phyloP scores from a whole-genome alignment of 1,140 invertebrate genomes.

The Drosophila takahashii region DNA sequence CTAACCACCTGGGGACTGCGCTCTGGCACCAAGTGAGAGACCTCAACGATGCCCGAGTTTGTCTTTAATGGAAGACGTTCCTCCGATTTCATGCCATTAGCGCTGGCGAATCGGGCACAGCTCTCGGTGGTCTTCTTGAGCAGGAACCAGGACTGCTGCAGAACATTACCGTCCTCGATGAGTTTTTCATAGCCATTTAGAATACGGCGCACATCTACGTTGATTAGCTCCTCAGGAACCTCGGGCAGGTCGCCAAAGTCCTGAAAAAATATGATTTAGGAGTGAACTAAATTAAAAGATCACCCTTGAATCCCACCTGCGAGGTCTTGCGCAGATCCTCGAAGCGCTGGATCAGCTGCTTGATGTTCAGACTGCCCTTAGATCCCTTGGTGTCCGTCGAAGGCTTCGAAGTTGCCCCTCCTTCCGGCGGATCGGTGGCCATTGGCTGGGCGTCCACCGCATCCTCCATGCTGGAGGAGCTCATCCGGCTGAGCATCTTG shows the following conservation, averaged over 20 bases:
- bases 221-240: conserved; percentile 56
- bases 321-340: conserved; percentile 65
- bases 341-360: conserved; percentile 56
- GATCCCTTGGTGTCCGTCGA: not conserved
- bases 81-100: conserved; percentile 11
- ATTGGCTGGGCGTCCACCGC: not conserved
- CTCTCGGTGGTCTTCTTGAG: conserved; percentile 57
- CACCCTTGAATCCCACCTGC: conserved; percentile 6
- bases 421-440: not conserved
- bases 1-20: not conserved
- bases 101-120: conserved; percentile 40
- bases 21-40: not conserved
- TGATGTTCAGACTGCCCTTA: conserved; percentile 39
- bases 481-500: conserved; percentile 51
- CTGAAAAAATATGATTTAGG: too few species aligned
- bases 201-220: conserved; percentile 62
- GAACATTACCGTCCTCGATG: conserved; percentile 50
- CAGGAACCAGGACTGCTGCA: conserved; percentile 60
- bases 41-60: not conserved
- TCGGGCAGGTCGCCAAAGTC: conserved; percentile 48
- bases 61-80: not conserved
- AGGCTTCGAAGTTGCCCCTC: not conserved
- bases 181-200: conserved; percentile 59
- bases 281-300: too few species aligned
- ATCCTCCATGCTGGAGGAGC: conserved; percentile 14